A percentile compares a stretch with the other conserved stretches of the same genome.
Conservation (phyloP, 2,113 vertebrate genomes). For the Paracanthobrama guichenoti region DNA sequence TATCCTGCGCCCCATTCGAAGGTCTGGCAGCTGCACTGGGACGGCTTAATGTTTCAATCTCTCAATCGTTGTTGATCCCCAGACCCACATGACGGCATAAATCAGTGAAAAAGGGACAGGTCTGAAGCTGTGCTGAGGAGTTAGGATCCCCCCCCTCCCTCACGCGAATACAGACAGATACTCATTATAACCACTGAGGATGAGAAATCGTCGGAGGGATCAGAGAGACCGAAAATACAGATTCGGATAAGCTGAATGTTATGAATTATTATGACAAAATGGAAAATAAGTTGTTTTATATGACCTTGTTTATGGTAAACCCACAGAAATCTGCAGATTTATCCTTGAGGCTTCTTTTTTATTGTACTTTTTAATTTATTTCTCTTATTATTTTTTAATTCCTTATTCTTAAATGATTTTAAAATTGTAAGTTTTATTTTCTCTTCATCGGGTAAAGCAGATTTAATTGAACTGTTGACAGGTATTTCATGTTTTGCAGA, state of each 20-base stretch:
- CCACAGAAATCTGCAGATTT: not conserved
- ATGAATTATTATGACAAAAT: slow-evolving; percentile 14
- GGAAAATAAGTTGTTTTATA: slow-evolving; percentile 8
- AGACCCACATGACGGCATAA: not conserved
- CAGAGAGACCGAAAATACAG: not conserved
- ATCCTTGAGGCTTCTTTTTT: not conserved
- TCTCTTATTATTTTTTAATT: not conserved
- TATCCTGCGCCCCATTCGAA: slow-evolving; percentile 9
- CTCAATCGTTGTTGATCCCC: slow-evolving; percentile 42
- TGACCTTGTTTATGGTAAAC: slow-evolving; percentile 5
- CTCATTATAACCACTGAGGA: not conserved
- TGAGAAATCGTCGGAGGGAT: not conserved
- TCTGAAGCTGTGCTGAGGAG: slow-evolving; percentile 4
- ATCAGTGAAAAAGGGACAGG: not conserved
- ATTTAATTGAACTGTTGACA: not conserved
- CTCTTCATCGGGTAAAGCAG: not conserved
- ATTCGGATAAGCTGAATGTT: not conserved
- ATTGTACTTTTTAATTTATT: not conserved
- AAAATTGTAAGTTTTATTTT: not conserved
- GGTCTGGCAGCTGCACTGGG: slow-evolving; percentile 37
- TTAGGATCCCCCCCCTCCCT: not conserved
- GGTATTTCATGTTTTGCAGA: not conserved
- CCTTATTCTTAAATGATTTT: not conserved
- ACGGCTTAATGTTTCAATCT: slow-evolving; percentile 47
- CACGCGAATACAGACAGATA: not conserved